Evolutionary conservation across 2,888 invertebrate genomes (phyloP), one percentile per base, ranked within the genome.

Genomic region (Steinernema carpocapsae): DNA sequence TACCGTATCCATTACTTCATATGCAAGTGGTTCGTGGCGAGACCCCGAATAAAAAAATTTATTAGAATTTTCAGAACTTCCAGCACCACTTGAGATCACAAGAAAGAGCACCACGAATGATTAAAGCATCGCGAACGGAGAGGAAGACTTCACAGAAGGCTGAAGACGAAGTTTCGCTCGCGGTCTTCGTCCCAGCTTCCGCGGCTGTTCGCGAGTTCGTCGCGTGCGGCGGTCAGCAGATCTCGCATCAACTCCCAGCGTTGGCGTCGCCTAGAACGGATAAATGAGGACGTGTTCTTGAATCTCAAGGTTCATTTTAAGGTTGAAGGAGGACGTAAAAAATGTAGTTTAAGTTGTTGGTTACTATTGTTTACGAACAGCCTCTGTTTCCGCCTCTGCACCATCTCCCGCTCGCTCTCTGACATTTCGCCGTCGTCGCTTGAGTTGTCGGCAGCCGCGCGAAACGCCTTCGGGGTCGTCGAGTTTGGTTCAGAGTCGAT

Each of bases 341-440:
- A n/a, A n/a, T n/a, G n/a, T n/a, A n/a, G n/a, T n/a, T n/a, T n/a
- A n/a, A n/a, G n/a, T n/a, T n/a, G n/a, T n/a, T n/a, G n/a, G n/a
- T n/a, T n/a, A n/a, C n/a, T n/a, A n/a, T n/a, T n/a, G n/a, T n/a
- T n/a, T n/a, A n/a, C n/a, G n/a, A n/a, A n/a, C 64, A 64, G 6
- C 32, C 29, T 64, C 64, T 64, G 64, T 26, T 64, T 64, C 64
- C 64, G 29, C 17, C 64, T 1, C 6, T 29, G 64, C 14, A 64
- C 17, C 64, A 64, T 64, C 64, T 64, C 32, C 17, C 29, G 12
- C 64, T 64, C 64, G 64, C 64, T 64, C 10, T 64, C 64, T 1
- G 64, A 64, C 64, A 64, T 64, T 37, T 32, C 64, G 10, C 12
- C 64, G 32, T 64, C 64, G 32, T 64, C 64, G 32, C 64, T 64